phyloP scores from a whole-genome alignment of 2,113 vertebrate genomes.

The Pterocles orientalis region DNA sequence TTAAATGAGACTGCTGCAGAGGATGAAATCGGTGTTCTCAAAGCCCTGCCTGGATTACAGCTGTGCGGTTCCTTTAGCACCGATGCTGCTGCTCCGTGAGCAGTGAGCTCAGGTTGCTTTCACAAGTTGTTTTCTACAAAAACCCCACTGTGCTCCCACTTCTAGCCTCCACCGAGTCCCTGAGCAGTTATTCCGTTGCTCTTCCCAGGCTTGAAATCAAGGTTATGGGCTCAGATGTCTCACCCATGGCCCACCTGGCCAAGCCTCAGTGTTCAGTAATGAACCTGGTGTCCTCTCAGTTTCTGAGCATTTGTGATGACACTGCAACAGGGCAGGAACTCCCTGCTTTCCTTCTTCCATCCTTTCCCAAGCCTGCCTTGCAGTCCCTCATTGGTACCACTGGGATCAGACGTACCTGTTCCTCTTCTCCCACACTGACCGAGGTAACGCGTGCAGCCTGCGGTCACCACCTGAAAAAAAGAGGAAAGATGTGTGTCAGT shows the following conservation, averaged over 20 bases:
- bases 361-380: not conserved
- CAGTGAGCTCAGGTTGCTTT: accelerated
- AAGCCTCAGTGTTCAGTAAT: not conserved
- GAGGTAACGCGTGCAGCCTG: not conserved
- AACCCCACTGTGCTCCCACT: not conserved
- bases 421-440: not conserved
- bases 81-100: accelerated
- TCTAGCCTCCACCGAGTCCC: not conserved
- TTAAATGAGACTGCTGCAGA: not conserved
- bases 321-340: not conserved
- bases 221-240: not conserved
- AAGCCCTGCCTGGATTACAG: not conserved
- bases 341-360: not conserved
- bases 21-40: not conserved
- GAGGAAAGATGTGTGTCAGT: not conserved
- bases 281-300: not conserved
- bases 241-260: not conserved
- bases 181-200: not conserved
- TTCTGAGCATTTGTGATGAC: not conserved
- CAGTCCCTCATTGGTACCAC: accelerated
- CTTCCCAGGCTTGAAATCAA: not conserved
- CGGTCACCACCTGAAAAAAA: not conserved
- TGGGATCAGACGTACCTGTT: not conserved
- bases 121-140: not conserved
- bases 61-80: not conserved